Evolutionary conservation across 2,797 vertebrate genomes (phyloP).

Genomic region (Hirundo rustica): DNA sequence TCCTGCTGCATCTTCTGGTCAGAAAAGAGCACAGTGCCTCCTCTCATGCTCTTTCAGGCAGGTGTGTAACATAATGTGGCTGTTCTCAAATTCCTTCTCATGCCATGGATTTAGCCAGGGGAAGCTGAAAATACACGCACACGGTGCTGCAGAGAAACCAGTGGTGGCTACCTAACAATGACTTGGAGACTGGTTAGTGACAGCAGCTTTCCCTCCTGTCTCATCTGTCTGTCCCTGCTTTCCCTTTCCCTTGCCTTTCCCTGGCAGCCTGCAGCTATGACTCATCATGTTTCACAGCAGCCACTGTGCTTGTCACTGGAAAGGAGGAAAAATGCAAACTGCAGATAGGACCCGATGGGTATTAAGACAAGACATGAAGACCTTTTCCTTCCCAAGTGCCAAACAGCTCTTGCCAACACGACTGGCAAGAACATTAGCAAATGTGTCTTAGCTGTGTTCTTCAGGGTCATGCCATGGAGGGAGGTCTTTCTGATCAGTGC

Average conservation of each 20-base stretch:
- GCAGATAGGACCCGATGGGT: background rate
- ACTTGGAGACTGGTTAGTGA: background rate
- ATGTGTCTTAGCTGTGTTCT: background rate
- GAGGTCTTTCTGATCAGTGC: background rate
- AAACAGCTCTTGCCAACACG: background rate
- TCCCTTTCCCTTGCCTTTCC: background rate
- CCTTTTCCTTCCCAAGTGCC: background rate
- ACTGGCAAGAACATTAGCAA: background rate
- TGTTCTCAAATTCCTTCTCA: background rate
- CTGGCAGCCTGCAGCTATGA: slow-evolving; percentile 14
- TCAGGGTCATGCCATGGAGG: background rate
- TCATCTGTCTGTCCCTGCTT: background rate
- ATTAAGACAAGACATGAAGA: background rate
- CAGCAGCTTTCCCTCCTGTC: background rate
- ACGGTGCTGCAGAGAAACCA: background rate
- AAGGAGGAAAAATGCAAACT: slow-evolving; percentile 7
- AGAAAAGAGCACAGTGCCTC: background rate
- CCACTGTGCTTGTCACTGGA: background rate
- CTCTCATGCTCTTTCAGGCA: background rate
- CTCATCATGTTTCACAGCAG: slow-evolving; percentile 16
- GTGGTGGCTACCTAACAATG: background rate
- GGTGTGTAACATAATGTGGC: background rate
- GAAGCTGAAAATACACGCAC: background rate
- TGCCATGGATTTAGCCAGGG: background rate
- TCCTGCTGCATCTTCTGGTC: background rate